phyloP scores from a whole-genome alignment of 2,113 vertebrate genomes.

The Elephantulus edwardii region DNA sequence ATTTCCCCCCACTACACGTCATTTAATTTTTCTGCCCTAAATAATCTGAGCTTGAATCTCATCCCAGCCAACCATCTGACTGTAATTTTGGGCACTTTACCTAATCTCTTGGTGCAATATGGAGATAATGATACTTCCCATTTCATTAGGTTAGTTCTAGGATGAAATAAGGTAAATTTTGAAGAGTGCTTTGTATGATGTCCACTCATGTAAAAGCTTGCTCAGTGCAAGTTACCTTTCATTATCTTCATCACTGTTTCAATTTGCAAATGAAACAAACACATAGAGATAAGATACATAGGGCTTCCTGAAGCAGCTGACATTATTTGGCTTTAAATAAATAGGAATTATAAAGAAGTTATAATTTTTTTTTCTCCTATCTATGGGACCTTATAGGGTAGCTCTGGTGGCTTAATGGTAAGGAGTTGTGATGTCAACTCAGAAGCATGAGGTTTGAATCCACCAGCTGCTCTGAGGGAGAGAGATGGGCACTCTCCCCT shows the following conservation, averaged over 20 bases:
- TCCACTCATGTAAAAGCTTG: conserved; percentile 10
- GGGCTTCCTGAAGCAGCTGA: neutral
- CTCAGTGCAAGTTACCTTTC: neutral
- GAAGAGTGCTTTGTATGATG: conserved; percentile 7
- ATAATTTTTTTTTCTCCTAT: neutral
- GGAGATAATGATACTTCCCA: neutral
- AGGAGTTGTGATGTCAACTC: no score
- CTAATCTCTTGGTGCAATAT: conserved; percentile 11
- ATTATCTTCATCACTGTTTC: conserved; percentile 43
- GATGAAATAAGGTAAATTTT: conserved; percentile 27
- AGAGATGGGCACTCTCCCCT: no score
- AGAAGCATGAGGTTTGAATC: no score
- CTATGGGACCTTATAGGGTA: no score
- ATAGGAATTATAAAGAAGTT: neutral
- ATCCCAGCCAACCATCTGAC: neutral
- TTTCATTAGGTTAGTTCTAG: neutral
- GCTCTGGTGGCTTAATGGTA: no score
- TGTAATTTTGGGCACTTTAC: conserved; percentile 15
- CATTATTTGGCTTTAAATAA: neutral
- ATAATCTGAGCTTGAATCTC: neutral
- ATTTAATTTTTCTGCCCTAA: conserved; percentile 30
- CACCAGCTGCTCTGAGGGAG: no score
- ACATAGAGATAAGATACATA: neutral
- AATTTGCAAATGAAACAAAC: conserved; percentile 53
- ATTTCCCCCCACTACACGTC: neutral